Base-by-base conservation (phyloP, 2,797 vertebrate species). In the Rachycentron canadum region DNA sequence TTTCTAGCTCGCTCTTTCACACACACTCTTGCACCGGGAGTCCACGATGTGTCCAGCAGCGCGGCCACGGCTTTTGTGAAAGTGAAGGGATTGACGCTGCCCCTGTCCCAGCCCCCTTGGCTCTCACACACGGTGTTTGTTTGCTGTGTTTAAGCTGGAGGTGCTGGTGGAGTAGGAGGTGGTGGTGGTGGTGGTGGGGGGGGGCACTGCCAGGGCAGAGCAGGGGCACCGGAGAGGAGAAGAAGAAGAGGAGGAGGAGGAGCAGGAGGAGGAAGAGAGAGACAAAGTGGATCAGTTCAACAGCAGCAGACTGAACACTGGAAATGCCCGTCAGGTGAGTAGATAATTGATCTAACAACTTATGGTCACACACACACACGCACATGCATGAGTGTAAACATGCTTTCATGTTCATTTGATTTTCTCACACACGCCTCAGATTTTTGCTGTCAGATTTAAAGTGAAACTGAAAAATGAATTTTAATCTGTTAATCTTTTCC, bases 281-380 rank as follows among this genome's bases (percentile, higher is more conserved):
- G 86, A 89, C 85, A 93, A 91, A 88, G 92, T 91, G 92, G 84
- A 88, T 90, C 78, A 83, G 83, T 83, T 84, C 85, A 84, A 78
- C 86, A 84, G 86, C 81, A 84, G 81, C 76, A 88, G 84, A 90
- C 80, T 86, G 88, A 83, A 80, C 73, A 68, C 88, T 93, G 93
- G 94, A 95, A 91, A 96, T 96, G 95, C 92, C 93, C 90, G 85
- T 94, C 94, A 95, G 95, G 95, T 96, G 90, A 95, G 95, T 92
- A 64, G 77, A 91, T 85, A 76, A 86, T 79, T 58, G 79, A 85
- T 81, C 61, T 83, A 75, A 88, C 76, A 91, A 89, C 88, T 91
- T 86, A 65, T 55, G 73, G 77, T 84, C 74, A 41, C 58, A 40
- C 53, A 58, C 71, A n/a, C 58, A 59, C 41, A 28, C 78, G 7